Percentiles rank a stretch among this genome's conserved stretches.
phyloP scores from a whole-genome alignment of 37 sponge, comb jelly and placozoan species.

The Corticium candelabrum region DNA sequence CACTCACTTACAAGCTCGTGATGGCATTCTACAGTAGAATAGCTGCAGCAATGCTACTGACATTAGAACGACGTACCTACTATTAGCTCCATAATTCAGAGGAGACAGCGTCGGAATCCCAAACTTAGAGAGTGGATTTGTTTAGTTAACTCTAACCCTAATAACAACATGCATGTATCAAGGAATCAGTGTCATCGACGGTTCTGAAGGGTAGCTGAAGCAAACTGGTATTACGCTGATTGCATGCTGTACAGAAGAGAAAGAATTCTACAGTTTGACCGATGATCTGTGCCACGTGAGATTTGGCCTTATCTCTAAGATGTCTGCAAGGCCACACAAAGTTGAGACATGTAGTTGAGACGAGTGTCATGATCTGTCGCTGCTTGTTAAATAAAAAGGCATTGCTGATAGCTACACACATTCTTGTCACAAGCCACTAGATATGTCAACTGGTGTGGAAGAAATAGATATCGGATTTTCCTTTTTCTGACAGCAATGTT shows the following conservation, averaged over 20 bases:
- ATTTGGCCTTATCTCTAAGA: slow-evolving; percentile 5
- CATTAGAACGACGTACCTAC: too few relatives aligned
- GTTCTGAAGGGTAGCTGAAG: slow-evolving; percentile 39
- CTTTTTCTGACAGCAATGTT: slow-evolving; percentile 38
- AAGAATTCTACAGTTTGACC: slow-evolving; percentile 36
- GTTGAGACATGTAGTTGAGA: slow-evolving; percentile 27
- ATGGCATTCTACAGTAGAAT: too few relatives aligned
- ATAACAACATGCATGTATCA: too few relatives aligned
- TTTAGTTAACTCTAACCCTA: too few relatives aligned
- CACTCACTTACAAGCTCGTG: too few relatives aligned
- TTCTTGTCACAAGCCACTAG: slow-evolving; percentile 42
- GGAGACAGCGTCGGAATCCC: too few relatives aligned
- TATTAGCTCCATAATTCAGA: too few relatives aligned
- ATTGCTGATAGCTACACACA: neutral
- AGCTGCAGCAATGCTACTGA: too few relatives aligned
- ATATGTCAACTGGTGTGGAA: slow-evolving; percentile 10
- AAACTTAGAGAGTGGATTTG: too few relatives aligned
- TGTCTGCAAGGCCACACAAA: slow-evolving; percentile 6
- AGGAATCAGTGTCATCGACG: slow-evolving; percentile 48
- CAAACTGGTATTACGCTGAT: slow-evolving; percentile 53
- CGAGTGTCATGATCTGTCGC: slow-evolving; percentile 14
- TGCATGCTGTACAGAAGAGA: slow-evolving; percentile 75
- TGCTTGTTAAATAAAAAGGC: slow-evolving; percentile 2
- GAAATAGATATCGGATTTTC: slow-evolving; percentile 27
- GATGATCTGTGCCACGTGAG: slow-evolving; percentile 24